Evolutionary conservation across 2,113 vertebrate species (phyloP).

Genomic region (Uropsilus gracilis): DNA sequence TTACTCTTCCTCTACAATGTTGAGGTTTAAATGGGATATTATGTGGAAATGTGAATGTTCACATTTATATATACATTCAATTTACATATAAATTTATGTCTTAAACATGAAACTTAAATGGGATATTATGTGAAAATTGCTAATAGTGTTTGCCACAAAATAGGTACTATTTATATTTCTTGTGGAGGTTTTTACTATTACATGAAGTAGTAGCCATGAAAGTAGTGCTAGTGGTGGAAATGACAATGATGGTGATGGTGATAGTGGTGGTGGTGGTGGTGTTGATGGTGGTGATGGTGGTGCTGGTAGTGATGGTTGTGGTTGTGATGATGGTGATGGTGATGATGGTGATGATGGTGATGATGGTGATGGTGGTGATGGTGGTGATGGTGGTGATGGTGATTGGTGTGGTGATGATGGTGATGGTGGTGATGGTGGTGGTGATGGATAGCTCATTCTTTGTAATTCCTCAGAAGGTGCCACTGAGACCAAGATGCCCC

Average conservation of each 20-base stretch:
- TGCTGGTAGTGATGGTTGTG: background rate
- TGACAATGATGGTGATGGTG: background rate
- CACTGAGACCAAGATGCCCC: background rate
- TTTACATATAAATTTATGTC: background rate
- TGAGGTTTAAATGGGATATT: background rate
- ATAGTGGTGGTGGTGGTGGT: background rate
- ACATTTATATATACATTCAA: background rate
- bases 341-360: too few relatives aligned
- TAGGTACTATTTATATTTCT: background rate
- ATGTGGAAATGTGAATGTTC: background rate
- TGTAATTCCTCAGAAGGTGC: background rate
- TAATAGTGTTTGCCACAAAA: background rate
- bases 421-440: background rate
- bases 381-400: background rate
- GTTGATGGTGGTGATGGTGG: background rate
- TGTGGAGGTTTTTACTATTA: background rate
- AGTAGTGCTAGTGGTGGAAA: background rate
- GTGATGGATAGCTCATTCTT: background rate
- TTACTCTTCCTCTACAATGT: background rate
- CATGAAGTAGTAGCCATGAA: background rate
- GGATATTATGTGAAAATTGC: background rate
- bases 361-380: background rate
- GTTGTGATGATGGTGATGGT: background rate
- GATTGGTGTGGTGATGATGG: background rate
- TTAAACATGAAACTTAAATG: constrained; percentile 12